phyloP scores from a whole-genome alignment of 2,797 vertebrate genomes.

The Peromyscus aztecus region DNA sequence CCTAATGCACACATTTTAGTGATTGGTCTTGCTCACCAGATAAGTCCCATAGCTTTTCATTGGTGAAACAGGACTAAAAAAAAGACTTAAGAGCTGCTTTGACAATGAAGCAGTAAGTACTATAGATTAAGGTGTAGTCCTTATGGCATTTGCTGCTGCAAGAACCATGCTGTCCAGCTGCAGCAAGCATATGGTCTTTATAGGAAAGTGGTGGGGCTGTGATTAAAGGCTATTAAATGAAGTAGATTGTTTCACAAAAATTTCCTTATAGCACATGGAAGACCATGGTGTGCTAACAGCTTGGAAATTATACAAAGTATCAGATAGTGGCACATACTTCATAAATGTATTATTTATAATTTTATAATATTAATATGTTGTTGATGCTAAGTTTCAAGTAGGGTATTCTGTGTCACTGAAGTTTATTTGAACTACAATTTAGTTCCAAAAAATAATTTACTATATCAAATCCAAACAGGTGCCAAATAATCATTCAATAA shows the following conservation, averaged over 20 bases:
- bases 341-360: background rate
- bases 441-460: background rate
- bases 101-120: background rate
- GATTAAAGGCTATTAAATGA: background rate
- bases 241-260: background rate
- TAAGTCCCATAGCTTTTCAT: background rate
- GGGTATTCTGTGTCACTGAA: background rate
- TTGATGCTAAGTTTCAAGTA: conserved; percentile 51
- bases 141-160: background rate
- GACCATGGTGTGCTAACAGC: background rate
- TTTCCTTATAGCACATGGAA: background rate
- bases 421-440: conserved; percentile 50
- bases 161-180: background rate
- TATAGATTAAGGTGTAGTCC: background rate
- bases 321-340: background rate
- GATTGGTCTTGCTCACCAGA: background rate
- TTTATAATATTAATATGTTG: conserved; percentile 12
- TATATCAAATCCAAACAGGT: background rate
- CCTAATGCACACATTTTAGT: background rate
- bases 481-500: background rate
- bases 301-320: background rate
- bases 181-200: background rate
- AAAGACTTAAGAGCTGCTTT: background rate
- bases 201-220: background rate
- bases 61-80: background rate